A percentile compares a stretch with the other conserved stretches of the same genome.
These are phyloP conservation scores for Cirrhinus molitorella DNA, from an alignment of 2,797 vertebrate genomes.

Conservation along the genomic window DNA sequence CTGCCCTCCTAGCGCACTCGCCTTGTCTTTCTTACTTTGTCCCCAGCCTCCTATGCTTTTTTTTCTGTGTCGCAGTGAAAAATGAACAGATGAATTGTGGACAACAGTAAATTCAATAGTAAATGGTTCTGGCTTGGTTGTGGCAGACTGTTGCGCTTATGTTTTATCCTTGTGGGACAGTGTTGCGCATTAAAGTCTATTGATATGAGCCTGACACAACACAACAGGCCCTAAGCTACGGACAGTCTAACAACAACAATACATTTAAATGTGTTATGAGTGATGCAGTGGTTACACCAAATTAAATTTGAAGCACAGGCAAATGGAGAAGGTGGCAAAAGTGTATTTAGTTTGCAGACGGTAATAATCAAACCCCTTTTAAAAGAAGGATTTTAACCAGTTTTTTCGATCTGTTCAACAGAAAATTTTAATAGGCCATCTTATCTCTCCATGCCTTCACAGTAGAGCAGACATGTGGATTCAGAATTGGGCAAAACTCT, in stretches of 20 bases:
- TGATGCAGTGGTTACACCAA: constrained; percentile 18
- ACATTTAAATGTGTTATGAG: constrained; percentile 27
- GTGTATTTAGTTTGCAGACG: neutral
- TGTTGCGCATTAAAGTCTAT: constrained; percentile 34
- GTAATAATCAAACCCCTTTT: constrained; percentile 7
- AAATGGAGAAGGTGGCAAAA: constrained; percentile 2
- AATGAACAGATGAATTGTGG: constrained; percentile 44
- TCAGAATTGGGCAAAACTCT: neutral
- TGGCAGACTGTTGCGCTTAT: neutral
- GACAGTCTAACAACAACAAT: constrained; percentile 20
- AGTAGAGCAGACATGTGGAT: neutral
- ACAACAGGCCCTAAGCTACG: constrained; percentile 7
- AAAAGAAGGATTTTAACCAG: neutral
- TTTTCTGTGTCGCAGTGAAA: constrained; percentile 34
- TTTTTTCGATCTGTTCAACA: neutral
- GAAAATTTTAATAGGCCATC: neutral
- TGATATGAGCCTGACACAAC: constrained; percentile 37
- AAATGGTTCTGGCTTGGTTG: constrained; percentile 32
- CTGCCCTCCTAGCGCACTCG: constrained; percentile 39
- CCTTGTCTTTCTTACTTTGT: constrained; percentile 35
- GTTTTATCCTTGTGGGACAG: constrained; percentile 37
- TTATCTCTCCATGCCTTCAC: neutral
- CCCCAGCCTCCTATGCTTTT: neutral
- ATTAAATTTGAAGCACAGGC: neutral
- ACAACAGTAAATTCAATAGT: constrained; percentile 44